Conservation (phyloP, 2,888 invertebrate genomes). For the Plagodis dolabraria region DNA sequence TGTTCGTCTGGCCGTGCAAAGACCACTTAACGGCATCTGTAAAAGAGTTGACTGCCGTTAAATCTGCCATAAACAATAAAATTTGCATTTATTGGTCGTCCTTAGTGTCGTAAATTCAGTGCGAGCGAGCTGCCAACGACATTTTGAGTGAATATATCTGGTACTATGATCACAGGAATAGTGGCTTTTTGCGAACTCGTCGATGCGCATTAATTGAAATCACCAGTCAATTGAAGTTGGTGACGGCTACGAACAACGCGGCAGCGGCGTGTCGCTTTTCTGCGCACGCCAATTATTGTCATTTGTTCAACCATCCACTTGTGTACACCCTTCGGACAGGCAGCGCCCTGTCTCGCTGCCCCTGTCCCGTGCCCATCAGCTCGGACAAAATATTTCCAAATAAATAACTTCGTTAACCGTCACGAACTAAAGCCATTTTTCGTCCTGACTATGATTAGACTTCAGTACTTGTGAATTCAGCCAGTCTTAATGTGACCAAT, state of each 20-base stretch:
- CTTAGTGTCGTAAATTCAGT: constrained; percentile 76
- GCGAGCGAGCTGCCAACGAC: constrained; percentile 78
- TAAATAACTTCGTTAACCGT: neutral
- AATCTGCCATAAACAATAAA: constrained; percentile 83
- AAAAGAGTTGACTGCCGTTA: constrained; percentile 81
- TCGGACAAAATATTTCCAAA: constrained; percentile 6
- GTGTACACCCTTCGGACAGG: constrained; percentile 50
- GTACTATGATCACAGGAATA: constrained; percentile 65
- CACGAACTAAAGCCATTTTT: neutral
- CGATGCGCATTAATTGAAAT: constrained; percentile 77
- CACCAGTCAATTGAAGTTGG: constrained; percentile 75
- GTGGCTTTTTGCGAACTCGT: constrained; percentile 67
- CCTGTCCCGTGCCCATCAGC: neutral
- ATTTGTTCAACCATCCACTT: constrained; percentile 67
- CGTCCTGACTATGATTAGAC: too few species aligned
- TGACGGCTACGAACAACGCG: constrained; percentile 48
- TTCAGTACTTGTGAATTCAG: too few species aligned
- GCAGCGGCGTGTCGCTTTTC: constrained; percentile 56
- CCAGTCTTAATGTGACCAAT: too few species aligned
- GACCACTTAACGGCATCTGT: constrained; percentile 74
- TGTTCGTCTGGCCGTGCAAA: constrained; percentile 58
- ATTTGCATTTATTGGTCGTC: constrained; percentile 84
- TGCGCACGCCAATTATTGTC: constrained; percentile 71
- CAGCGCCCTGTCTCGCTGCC: constrained; percentile 14
- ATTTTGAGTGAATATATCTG: constrained; percentile 79